Evolutionary conservation across 2,797 vertebrate genomes (phyloP).

Genomic region (Channa striata): DNA sequence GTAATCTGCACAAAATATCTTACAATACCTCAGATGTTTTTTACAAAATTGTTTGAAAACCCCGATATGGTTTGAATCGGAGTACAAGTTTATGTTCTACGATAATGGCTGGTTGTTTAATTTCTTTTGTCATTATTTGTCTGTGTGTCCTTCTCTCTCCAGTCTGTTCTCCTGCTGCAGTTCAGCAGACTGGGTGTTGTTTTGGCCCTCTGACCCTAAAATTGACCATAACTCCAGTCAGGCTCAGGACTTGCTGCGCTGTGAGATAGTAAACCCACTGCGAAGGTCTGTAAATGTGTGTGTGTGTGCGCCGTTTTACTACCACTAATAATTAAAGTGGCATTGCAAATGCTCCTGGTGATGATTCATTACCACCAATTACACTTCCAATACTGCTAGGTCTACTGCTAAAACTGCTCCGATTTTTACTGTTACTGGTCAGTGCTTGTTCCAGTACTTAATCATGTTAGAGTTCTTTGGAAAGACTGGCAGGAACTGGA

Average conservation of each 20-base stretch:
- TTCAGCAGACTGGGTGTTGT: constrained; percentile 86
- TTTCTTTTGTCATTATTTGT: too few relatives aligned
- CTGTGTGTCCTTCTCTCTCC: constrained; percentile 9
- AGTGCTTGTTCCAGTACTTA: neutral
- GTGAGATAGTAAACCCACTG: constrained; percentile 89
- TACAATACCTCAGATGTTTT: too few relatives aligned
- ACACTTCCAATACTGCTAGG: neutral
- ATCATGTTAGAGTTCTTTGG: neutral
- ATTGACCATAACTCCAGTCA: constrained; percentile 59
- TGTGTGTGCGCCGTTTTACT: neutral
- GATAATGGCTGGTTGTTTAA: neutral
- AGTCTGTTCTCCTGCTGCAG: constrained; percentile 90
- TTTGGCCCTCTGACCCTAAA: constrained; percentile 77
- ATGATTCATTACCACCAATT: neutral
- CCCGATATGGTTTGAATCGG: too few relatives aligned
- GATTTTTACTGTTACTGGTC: too few relatives aligned
- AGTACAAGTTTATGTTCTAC: too few relatives aligned
- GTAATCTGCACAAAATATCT: neutral
- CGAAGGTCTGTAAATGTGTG: constrained; percentile 74
- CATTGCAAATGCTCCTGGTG: neutral
- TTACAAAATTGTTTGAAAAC: too few relatives aligned
- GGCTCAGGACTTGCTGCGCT: constrained; percentile 87
- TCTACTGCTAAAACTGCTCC: too few relatives aligned
- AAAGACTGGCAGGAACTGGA: neutral
- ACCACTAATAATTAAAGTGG: too few relatives aligned